Conservation (phyloP, 2,797 vertebrate species). For the Anabacerthia variegaticeps region DNA sequence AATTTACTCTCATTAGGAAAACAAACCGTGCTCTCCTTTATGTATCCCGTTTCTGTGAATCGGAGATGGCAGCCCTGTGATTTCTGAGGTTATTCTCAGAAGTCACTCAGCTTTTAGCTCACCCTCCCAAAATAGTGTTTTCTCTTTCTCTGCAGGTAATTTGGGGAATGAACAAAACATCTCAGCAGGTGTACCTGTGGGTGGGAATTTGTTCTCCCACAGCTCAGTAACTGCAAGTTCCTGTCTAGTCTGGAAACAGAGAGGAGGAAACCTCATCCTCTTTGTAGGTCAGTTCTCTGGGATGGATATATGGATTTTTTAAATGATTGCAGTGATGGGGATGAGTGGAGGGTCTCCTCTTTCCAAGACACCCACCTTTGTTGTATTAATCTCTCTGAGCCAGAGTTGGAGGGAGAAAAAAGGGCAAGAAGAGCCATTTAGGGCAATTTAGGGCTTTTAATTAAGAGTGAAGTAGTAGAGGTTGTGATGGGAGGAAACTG, state of each 20-base stretch:
- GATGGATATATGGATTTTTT: neutral
- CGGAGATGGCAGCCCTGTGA: neutral
- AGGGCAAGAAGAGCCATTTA: neutral
- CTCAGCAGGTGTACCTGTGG: neutral
- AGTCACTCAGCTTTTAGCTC: neutral
- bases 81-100: neutral
- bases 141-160: neutral
- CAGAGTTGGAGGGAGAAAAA: accelerated
- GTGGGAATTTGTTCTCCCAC: neutral
- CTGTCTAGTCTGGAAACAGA: neutral
- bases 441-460: neutral
- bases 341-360: neutral
- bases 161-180: neutral
- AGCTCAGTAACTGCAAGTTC: neutral
- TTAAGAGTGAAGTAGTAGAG: neutral
- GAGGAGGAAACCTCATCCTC: neutral
- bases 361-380: neutral
- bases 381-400: neutral
- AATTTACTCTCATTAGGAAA: neutral
- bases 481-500: neutral
- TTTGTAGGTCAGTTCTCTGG: accelerated
- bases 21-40: neutral
- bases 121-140: neutral
- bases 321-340: neutral
- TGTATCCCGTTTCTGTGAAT: neutral